Evolutionary conservation across 2,888 invertebrate species (phyloP), one percentile per base, ranked within the genome.

Genomic region (Asteroscopus sphinx): DNA sequence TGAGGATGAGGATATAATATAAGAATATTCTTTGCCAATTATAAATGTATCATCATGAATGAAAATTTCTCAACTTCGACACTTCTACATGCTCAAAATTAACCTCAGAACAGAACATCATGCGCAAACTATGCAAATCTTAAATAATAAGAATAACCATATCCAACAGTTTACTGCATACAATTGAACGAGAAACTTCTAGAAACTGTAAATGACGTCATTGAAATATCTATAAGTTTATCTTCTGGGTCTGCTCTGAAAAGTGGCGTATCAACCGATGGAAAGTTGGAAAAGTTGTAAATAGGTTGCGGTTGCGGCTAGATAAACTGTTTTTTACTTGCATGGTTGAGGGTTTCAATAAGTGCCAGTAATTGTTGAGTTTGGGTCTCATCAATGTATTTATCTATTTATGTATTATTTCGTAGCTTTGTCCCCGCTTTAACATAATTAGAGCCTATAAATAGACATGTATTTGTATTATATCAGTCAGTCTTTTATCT

Each of bases 111-210:
- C 45, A 44, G 39, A 55, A 47, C 56, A 51, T 48, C 53, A 49
- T 30, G 41, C 49, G 13, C 30, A 15, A 69, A 77, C 61, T 72
- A 61, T 65, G 47, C 52, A 30, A 39, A 73, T 74, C 61, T 77
- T 74, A 58, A 57, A 72, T 72, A 67, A 60, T 68, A 74, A 68
- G 71, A 76, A 69, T 61, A 66, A 62, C 60, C 56, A 37, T 56
- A 55, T 16, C 48, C 56, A 40, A 46, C 63, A 44, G 42, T 62
- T 72, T 61, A 65, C 68, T 74, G 74, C 69, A 68, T 66, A 67
- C 51, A 63, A 68, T 48, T 54, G 54, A 41, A 48, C 54, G 44
- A 49, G 45, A 60, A 64, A 55, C 42, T 75, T 69, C 46, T 52
- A 47, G 52, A 42, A 53, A 71, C 62, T 65, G 70, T 58, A 67